Evolutionary conservation across 2,888 invertebrate species (phyloP).

Genomic region (Portevinia maculata): DNA sequence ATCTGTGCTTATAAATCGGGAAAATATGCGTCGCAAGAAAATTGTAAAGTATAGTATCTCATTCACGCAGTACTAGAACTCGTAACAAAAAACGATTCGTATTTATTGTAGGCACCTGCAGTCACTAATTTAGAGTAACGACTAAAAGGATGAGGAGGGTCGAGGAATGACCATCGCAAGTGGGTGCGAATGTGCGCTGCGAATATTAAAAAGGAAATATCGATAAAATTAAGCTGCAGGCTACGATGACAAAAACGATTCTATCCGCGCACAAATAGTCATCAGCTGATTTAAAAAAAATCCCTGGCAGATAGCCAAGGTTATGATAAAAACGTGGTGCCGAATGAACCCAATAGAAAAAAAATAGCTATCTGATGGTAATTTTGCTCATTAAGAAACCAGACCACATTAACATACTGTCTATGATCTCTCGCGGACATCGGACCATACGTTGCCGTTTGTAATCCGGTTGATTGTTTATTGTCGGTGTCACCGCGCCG

Average conservation of each 20-base stretch:
- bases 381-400: constrained; percentile 42
- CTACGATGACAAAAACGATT: neutral
- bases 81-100: constrained; percentile 22
- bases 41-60: constrained; percentile 6
- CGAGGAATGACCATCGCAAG: constrained; percentile 7
- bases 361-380: constrained; percentile 1
- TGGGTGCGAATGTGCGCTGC: constrained; percentile 16
- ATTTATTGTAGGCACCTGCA: too few species aligned
- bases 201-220: constrained; percentile 26
- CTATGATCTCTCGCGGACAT: neutral
- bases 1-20: constrained; percentile 14
- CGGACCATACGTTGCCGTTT: constrained; percentile 52
- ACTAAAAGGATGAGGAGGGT: neutral
- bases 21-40: constrained; percentile 10
- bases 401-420: constrained; percentile 56
- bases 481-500: constrained; percentile 10
- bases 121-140: too few species aligned
- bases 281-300: neutral
- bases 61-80: neutral
- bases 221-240: constrained; percentile 29
- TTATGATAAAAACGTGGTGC: constrained; percentile 4
- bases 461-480: constrained; percentile 68
- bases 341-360: neutral
- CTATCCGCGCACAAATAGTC: neutral
- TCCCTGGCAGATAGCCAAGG: constrained; percentile 26